A percentile compares a stretch with the other conserved stretches of the same genome.
phyloP scores from a whole-genome alignment of 2,113 vertebrate genomes.

The Saimiri boliviensis region DNA sequence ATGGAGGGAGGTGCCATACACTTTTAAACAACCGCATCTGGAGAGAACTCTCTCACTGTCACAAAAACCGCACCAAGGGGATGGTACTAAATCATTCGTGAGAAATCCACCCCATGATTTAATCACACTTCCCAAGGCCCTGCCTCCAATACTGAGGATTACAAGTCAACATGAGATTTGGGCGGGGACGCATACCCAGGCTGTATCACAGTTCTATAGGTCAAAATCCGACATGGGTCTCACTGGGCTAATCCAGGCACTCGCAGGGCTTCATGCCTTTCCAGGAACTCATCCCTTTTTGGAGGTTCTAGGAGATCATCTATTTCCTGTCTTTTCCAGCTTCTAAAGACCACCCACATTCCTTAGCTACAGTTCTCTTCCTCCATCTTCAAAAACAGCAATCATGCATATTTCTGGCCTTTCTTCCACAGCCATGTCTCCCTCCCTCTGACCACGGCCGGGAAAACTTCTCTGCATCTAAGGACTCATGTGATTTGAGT shows the following conservation, averaged over 20 bases:
- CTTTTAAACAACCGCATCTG: too few relatives aligned
- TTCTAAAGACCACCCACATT: neutral
- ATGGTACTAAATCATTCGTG: too few relatives aligned
- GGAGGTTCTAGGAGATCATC: neutral
- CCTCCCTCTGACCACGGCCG: neutral
- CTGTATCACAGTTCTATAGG: neutral
- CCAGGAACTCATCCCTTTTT: neutral
- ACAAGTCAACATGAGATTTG: too few relatives aligned
- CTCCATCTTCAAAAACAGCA: neutral
- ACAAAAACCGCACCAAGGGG: too few relatives aligned
- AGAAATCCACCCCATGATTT: too few relatives aligned
- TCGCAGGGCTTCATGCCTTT: neutral
- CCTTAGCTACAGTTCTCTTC: neutral
- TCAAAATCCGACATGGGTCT: neutral
- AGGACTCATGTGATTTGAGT: neutral
- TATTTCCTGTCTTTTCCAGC: neutral
- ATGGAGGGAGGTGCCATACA: too few relatives aligned
- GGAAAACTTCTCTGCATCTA: neutral
- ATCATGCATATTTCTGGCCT: accelerated
- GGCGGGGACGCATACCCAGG: too few relatives aligned
- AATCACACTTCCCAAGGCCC: too few relatives aligned
- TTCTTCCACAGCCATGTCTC: neutral
- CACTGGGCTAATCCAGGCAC: neutral
- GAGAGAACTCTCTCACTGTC: too few relatives aligned
- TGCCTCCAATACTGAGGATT: too few relatives aligned